Evolutionary conservation across 2,797 vertebrate genomes (phyloP), one percentile per base, ranked within the genome.

Genomic region (Anniella stebbinsi): DNA sequence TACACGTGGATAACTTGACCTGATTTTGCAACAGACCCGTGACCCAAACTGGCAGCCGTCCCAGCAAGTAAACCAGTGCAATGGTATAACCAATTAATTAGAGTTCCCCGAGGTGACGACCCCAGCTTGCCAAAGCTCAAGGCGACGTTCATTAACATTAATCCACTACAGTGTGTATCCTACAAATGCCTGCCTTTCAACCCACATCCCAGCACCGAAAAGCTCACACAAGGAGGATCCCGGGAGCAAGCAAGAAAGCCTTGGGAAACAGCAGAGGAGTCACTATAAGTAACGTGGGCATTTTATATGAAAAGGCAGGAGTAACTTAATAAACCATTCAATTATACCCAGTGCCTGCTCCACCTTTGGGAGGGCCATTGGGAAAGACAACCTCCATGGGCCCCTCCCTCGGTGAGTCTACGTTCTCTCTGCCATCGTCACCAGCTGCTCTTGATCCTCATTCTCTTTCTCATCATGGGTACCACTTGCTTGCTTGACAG

Each of bases 21-120:
- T 90, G 66, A 67, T 60, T 0, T 38, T 63, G 21, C 48, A 81
- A 45, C 38, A 33, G 36, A 85, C 76, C 80, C 54, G 3, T 36
- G 25, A 72, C 18, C 84, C 88, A 36, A 72, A 0, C 25, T 84
- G 87, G 90, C 87, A 92, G 78, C 28, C 21, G 77, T 87, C 70
- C 23, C 70, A 85, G 80, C 15, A 48, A 60, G 4, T 2, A 70
- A 92, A 85, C 60, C 30, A 67, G 91, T 8, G 88, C 25, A n/a
- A 23, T 38, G 60, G 30, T 38, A 13, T 1, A 28, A 9, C 13
- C 70, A 45, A 48, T 13, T 91, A 89, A 87, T 80, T 84, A 92
- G 90, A 17, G n/a, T 41, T 38, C 28, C 88, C 77, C 45, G 86
- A 70, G 67, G 21, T 54, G 89, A 86, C 30, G 3, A 1, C 23